Conservation (phyloP, 2,113 vertebrate species). For the Centropus bengalensis region DNA sequence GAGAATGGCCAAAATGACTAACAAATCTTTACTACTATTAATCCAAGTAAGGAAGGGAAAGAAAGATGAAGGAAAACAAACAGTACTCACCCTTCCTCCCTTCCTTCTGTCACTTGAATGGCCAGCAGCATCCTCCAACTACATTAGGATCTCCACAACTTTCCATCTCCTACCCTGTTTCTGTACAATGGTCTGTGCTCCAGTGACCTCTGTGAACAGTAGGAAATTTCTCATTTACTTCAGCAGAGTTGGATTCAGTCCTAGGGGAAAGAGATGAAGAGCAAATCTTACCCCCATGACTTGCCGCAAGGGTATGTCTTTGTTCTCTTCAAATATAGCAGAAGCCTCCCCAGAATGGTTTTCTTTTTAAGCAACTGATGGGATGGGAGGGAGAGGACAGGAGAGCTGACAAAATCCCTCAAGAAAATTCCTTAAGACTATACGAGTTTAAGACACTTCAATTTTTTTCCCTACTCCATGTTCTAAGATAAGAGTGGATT, state of each 20-base stretch:
- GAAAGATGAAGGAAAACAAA: constrained; percentile 42
- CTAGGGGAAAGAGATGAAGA: not conserved
- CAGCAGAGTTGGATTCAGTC: not conserved
- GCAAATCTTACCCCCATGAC: not conserved
- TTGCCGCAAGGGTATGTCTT: not conserved
- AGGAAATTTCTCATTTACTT: not conserved
- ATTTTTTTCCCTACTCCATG: not conserved
- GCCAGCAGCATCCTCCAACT: not conserved
- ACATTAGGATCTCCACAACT: not conserved
- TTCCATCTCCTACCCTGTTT: not conserved
- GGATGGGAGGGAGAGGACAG: not conserved
- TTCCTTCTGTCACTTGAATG: not conserved
- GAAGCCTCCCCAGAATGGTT: not conserved
- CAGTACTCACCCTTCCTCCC: not conserved
- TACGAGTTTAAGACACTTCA: not conserved
- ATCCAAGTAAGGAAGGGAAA: constrained; percentile 18
- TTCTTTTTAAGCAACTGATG: not conserved
- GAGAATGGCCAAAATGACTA: constrained; percentile 20
- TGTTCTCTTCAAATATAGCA: not conserved
- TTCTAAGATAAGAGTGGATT: not conserved
- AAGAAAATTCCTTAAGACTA: not conserved
- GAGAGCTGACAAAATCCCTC: not conserved
- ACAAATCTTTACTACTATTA: not conserved
- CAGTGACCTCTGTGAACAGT: not conserved
- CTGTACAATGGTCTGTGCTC: rapidly evolving